phyloP scores from a whole-genome alignment of 2,797 vertebrate genomes.

The Epinephelus malabaricus region DNA sequence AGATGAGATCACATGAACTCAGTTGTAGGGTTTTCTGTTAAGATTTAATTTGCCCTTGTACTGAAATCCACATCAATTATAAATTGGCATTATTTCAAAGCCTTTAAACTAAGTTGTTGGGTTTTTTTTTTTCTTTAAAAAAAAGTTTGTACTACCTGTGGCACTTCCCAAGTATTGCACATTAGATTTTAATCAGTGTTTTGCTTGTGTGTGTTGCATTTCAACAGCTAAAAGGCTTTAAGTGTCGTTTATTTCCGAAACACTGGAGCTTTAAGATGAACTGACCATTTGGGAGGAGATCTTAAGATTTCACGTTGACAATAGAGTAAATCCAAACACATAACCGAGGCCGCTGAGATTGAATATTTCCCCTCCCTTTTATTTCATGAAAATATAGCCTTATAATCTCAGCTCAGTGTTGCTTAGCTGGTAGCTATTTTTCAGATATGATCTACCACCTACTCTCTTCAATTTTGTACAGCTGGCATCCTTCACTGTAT shows the following conservation, averaged over 20 bases:
- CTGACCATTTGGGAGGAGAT: slow-evolving; percentile 15
- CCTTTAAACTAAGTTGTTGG: neutral
- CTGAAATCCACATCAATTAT: slow-evolving; percentile 22
- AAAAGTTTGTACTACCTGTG: slow-evolving; percentile 18
- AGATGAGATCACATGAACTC: slow-evolving; percentile 10
- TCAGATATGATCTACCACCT: slow-evolving; percentile 31
- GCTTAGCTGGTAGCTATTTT: slow-evolving; percentile 33
- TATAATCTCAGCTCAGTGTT: slow-evolving; percentile 42
- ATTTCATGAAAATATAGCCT: slow-evolving; percentile 34
- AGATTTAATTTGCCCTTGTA: neutral
- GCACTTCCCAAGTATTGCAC: slow-evolving; percentile 9
- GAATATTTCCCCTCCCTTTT: slow-evolving; percentile 5
- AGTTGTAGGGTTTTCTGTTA: neutral
- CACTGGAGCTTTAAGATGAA: slow-evolving; percentile 14
- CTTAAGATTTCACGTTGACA: slow-evolving; percentile 9
- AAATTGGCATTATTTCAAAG: neutral
- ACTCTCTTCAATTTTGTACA: slow-evolving; percentile 13
- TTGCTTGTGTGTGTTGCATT: neutral
- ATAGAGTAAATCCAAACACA: slow-evolving; percentile 17
- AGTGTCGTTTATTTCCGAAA: slow-evolving; percentile 19
- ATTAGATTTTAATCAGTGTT: slow-evolving; percentile 4
- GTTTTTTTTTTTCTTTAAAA: neutral
- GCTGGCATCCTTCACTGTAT: slow-evolving; percentile 20
- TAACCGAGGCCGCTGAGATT: slow-evolving; percentile 17
- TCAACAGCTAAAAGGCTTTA: slow-evolving; percentile 11